These are phyloP conservation scores for Mastomys natalensis DNA, from an alignment of 2,113 vertebrate genomes.

Conservation along the genomic window DNA sequence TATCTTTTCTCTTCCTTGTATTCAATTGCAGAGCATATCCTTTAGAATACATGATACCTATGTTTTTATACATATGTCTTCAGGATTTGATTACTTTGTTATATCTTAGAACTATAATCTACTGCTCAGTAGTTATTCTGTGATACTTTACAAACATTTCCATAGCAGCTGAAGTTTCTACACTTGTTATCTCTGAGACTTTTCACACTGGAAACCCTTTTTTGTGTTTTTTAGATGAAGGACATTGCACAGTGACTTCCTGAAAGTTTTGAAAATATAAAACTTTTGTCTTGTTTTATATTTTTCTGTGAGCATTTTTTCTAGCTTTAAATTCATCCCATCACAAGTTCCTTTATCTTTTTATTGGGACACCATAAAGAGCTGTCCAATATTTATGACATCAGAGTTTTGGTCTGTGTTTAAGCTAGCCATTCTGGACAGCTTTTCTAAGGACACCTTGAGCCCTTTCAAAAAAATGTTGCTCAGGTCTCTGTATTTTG, in stretches of 20 bases:
- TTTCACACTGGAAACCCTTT: not conserved
- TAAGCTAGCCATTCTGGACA: not conserved
- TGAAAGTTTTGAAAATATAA: slow-evolving; percentile 7
- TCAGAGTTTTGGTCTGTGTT: not conserved
- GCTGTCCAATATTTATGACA: not conserved
- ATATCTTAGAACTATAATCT: not conserved
- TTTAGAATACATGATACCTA: not conserved
- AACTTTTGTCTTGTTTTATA: not conserved
- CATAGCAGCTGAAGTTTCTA: not conserved
- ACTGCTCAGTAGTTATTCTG: not conserved
- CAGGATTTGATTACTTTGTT: not conserved
- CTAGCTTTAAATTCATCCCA: not conserved
- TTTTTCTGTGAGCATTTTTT: not conserved
- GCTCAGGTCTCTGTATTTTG: not conserved
- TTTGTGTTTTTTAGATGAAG: not conserved
- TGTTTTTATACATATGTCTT: not conserved
- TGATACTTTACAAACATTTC: slow-evolving; percentile 8
- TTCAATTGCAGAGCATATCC: not conserved
- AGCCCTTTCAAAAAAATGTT: not conserved
- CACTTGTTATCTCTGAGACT: not conserved
- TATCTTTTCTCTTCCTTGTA: not conserved
- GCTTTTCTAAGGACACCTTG: not conserved
- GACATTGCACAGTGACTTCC: not conserved
- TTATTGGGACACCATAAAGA: not conserved
- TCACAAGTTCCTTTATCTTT: not conserved